Conservation (phyloP, 2,113 vertebrate species). For the Malurus cyaneus region DNA sequence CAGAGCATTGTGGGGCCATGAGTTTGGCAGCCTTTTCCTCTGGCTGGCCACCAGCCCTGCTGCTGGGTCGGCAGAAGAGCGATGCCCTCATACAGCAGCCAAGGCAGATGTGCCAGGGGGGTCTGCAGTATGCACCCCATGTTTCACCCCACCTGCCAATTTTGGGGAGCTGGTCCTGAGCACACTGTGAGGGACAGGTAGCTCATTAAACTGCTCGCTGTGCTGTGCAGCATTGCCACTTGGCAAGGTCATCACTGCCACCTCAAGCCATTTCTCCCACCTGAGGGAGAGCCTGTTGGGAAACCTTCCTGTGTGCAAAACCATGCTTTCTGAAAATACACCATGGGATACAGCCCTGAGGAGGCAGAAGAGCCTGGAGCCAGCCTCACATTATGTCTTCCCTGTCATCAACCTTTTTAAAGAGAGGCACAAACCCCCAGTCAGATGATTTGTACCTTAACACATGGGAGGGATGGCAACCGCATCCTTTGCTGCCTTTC, state of each 20-base stretch:
- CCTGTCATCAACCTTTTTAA: neutral
- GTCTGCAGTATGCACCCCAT: neutral
- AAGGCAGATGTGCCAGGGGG: accelerated
- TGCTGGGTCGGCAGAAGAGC: accelerated
- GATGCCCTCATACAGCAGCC: neutral
- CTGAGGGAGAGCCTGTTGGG: accelerated
- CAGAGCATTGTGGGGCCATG: neutral
- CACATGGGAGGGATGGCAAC: accelerated
- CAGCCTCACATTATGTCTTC: neutral
- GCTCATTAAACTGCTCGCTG: neutral
- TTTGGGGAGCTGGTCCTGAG: neutral
- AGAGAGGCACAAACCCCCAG: neutral
- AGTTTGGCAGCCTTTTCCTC: neutral
- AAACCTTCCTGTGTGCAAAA: neutral
- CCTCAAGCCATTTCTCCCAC: neutral
- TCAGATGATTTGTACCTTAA: neutral
- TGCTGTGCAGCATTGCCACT: neutral
- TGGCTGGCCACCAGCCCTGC: neutral
- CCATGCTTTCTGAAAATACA: neutral
- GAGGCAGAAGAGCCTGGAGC: neutral
- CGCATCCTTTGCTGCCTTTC: neutral
- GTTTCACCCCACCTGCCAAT: accelerated
- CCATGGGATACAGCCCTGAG: neutral
- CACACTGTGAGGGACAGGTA: accelerated
- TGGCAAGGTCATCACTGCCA: accelerated